Base-by-base conservation (phyloP, 2,888 invertebrate species). In the Eucera pruinosa region DNA sequence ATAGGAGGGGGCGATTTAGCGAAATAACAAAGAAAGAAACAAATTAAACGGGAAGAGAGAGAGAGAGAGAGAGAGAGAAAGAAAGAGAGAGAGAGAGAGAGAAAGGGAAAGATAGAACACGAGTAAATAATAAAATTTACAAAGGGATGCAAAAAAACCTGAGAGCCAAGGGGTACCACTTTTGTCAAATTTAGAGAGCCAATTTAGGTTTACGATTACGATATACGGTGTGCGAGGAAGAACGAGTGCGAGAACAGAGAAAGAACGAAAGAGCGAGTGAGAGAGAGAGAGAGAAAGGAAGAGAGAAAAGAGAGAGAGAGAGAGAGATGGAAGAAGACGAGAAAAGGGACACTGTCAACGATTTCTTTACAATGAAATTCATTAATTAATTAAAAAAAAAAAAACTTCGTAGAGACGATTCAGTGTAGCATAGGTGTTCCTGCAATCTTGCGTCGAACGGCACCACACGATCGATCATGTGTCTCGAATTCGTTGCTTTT, bases 151-250 rank as follows among this genome's bases (percentile, higher is more conserved):
- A 36, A 25, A 68, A n/a, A 68, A 65, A 71, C 55, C 69, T 69
- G 81, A 86, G 78, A 85, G 80, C 78, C 84, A 82, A 80, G 83
- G 81, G 82, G 81, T 87, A 87, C 84, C 69, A 86, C 81, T 87
- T 86, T 88, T 87, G 84, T 88, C 85, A 82, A 88, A 84, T 85
- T 85, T 86, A 78, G 78, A 62, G 66, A 87, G 84, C 80, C 83
- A 84, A 80, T 80, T 83, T 86, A 81, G 85, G 81, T 83, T 87
- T 81, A 83, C 68, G 73, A 82, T 47, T 77, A 71, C 30, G 71
- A 73, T 81, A 70, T 69, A 82, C 69, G 61, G 64, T 74, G 64
- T 69, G 78, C 55, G 69, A 74, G 71, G 36, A 54, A 23, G 60
- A 60, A 55, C 30, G 36, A 36, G 60, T 36, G 45, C n/a, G 58